phyloP scores from a whole-genome alignment of 2,797 vertebrate species.

The Betta splendens region DNA sequence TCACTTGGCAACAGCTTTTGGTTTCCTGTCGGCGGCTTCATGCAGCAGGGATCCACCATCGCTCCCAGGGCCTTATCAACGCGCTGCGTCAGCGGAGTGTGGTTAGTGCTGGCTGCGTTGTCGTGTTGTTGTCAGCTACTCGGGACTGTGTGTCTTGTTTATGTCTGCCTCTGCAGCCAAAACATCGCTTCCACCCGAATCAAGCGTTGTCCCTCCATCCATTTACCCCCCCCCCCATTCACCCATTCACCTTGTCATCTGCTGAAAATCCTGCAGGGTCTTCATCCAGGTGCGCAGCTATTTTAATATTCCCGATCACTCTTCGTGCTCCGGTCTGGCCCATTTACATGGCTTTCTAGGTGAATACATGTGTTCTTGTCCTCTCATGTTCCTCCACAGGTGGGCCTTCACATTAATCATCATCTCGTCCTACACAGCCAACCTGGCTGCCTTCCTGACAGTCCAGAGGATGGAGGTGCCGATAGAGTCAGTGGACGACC shows the following conservation, averaged over 20 bases:
- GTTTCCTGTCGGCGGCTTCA: conserved; percentile 98
- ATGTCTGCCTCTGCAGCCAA: conserved; percentile 30
- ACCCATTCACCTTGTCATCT: conserved; percentile 39
- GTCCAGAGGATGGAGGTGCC: conserved; percentile 99
- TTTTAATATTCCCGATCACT: conserved; percentile 43
- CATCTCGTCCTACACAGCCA: conserved; percentile 99
- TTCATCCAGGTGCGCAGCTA: conserved; percentile 48
- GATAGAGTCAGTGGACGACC: conserved; percentile 96
- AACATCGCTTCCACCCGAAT: conserved; percentile 33
- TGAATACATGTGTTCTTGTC: conserved; percentile 54
- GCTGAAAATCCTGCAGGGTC: conserved; percentile 39
- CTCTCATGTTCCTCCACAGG: conserved; percentile 76
- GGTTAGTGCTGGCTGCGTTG: conserved; percentile 92
- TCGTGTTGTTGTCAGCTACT: too few relatives aligned
- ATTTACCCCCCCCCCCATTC: conserved; percentile 32
- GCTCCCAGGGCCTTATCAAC: conserved; percentile 95
- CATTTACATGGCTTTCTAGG: conserved; percentile 48
- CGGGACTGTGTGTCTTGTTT: conserved; percentile 21
- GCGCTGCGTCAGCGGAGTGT: conserved; percentile 96
- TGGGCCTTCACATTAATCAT: conserved; percentile 99
- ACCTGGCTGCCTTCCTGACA: conserved; percentile 97
- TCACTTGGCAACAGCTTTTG: conserved; percentile 98
- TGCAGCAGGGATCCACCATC: conserved; percentile 98
- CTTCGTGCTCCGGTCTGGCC: conserved; percentile 30
- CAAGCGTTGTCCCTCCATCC: conserved; percentile 32